Conservation (phyloP, 2,888 invertebrate genomes). For the Eumacrocentrus americanus region DNA sequence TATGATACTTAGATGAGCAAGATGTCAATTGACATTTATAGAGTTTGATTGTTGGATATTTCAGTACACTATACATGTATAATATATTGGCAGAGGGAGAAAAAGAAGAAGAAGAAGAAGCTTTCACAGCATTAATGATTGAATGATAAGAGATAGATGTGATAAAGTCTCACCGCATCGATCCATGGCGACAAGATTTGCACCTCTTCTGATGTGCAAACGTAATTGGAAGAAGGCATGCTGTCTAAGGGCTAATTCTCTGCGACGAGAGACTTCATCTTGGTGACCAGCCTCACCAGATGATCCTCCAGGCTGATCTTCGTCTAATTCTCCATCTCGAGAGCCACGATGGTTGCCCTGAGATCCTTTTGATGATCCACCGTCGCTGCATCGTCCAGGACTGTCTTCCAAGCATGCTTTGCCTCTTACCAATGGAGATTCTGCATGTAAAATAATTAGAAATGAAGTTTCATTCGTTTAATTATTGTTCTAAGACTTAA, state of each 20-base stretch:
- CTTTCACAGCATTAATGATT: too few species aligned
- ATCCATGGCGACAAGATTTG: slow-evolving; percentile 90
- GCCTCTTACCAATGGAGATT: slow-evolving; percentile 64
- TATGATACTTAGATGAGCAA: neutral
- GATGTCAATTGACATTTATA: slow-evolving; percentile 15
- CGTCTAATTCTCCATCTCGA: slow-evolving; percentile 35
- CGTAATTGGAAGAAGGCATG: slow-evolving; percentile 92
- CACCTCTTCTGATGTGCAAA: slow-evolving; percentile 85
- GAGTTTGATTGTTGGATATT: neutral
- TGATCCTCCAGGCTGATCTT: slow-evolving; percentile 22
- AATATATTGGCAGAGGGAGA: too few species aligned
- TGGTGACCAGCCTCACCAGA: slow-evolving; percentile 49
- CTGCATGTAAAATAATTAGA: slow-evolving; percentile 45
- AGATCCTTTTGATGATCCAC: slow-evolving; percentile 59
- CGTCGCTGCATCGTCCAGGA: slow-evolving; percentile 50
- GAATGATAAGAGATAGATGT: too few species aligned
- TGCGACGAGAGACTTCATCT: slow-evolving; percentile 73
- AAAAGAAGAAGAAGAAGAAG: too few species aligned
- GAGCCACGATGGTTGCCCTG: slow-evolving; percentile 49
- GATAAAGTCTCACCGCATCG: slow-evolving; percentile 92
- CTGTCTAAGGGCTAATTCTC: slow-evolving; percentile 79
- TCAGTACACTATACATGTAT: too few species aligned
- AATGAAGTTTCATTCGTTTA: neutral
- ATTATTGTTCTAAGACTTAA: too few species aligned
- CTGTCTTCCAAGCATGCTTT: slow-evolving; percentile 55